Evolutionary conservation across 1,140 invertebrate species (phyloP).

Genomic region (Watersipora subatra): DNA sequence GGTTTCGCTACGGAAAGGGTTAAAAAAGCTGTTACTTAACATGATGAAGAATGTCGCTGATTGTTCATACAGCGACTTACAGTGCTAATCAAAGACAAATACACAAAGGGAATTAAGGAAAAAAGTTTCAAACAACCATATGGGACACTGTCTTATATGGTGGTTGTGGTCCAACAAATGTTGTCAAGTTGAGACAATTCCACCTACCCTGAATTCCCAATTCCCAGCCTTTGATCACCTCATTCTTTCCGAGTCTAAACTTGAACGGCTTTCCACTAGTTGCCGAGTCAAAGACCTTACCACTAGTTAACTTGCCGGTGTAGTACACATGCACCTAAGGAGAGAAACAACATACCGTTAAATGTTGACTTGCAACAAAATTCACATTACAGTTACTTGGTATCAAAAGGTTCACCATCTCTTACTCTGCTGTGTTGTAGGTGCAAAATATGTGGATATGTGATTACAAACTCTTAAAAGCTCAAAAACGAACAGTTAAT

Average conservation of each 20-base stretch:
- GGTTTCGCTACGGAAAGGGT: too few relatives aligned
- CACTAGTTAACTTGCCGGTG: constrained; percentile 26
- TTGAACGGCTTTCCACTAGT: constrained; percentile 30
- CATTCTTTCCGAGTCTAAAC: constrained; percentile 28
- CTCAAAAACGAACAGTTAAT: too few relatives aligned
- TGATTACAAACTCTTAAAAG: too few relatives aligned
- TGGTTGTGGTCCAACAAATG: not conserved
- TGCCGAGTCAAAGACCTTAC: constrained; percentile 39
- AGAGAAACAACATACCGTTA: constrained; percentile 3
- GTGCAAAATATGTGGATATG: too few relatives aligned
- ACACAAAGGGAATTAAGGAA: not conserved
- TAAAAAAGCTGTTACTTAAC: not conserved
- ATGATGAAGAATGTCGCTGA: not conserved
- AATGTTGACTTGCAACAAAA: too few relatives aligned
- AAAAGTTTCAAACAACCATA: not conserved
- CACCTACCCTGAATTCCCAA: constrained; percentile 63
- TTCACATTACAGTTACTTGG: too few relatives aligned
- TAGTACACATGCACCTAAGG: constrained; percentile 35
- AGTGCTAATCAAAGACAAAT: not conserved
- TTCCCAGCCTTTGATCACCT: constrained; percentile 61
- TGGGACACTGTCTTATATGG: not conserved
- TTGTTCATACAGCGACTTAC: not conserved
- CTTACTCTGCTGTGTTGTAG: too few relatives aligned
- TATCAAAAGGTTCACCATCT: too few relatives aligned
- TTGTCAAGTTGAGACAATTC: too few relatives aligned